These are phyloP conservation scores for Excalfactoria chinensis DNA, from an alignment of 2,113 vertebrate genomes.

Conservation along the genomic window DNA sequence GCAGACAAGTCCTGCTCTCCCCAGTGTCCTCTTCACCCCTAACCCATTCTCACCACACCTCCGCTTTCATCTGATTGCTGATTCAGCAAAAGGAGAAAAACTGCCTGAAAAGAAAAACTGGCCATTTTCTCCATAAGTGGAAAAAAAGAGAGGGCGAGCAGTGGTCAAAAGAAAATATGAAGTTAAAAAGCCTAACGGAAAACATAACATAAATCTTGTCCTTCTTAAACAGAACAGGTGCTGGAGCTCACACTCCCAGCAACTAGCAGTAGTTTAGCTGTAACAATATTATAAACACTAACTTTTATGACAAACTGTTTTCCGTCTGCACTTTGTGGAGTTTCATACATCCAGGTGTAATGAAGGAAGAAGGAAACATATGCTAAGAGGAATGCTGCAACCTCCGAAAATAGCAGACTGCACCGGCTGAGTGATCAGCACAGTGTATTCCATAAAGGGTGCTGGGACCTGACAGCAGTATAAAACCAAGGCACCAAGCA, in stretches of 20 bases:
- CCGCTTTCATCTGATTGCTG: not conserved
- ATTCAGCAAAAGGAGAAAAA: not conserved
- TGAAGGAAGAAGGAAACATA: slow-evolving; percentile 37
- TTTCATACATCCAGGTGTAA: slow-evolving; percentile 11
- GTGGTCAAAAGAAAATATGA: not conserved
- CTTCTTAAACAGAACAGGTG: not conserved
- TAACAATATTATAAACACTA: not conserved
- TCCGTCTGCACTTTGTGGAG: not conserved
- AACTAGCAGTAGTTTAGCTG: not conserved
- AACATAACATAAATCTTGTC: not conserved
- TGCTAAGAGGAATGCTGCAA: slow-evolving; percentile 2
- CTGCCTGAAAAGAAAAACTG: not conserved
- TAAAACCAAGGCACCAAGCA: not conserved
- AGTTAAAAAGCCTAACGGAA: not conserved
- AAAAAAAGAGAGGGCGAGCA: not conserved
- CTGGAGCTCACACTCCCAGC: not conserved
- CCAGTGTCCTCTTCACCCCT: not conserved
- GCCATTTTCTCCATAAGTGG: not conserved
- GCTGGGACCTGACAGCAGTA: not conserved
- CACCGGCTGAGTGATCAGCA: fast-evolving
- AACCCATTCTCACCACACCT: not conserved
- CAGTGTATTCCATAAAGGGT: not conserved
- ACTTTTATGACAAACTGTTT: not conserved
- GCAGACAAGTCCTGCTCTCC: not conserved
- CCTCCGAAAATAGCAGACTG: not conserved